These are phyloP conservation scores for Rhabdornis inornatus DNA, from an alignment of 2,113 vertebrate species.

Conservation along the genomic window DNA sequence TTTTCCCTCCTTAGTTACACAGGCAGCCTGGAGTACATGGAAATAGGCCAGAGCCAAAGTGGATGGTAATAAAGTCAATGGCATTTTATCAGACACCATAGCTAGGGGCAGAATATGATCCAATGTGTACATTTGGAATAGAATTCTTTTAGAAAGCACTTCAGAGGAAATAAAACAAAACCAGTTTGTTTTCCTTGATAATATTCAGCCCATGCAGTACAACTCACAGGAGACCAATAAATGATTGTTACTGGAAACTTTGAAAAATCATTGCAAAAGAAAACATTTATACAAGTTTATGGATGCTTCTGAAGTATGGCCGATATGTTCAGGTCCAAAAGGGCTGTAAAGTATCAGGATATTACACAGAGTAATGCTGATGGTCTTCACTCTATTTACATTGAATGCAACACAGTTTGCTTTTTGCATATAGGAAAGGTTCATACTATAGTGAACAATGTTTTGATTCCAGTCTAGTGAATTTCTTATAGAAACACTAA, in stretches of 20 bases:
- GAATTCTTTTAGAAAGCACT: slow-evolving; percentile 31
- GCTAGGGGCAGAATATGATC: slow-evolving; percentile 12
- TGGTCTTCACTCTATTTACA: not conserved
- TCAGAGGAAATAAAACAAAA: slow-evolving; percentile 52
- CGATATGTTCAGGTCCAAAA: slow-evolving; percentile 27
- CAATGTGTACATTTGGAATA: not conserved
- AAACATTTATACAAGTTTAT: slow-evolving; percentile 60
- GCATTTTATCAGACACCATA: slow-evolving; percentile 39
- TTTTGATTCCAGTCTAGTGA: slow-evolving; percentile 34
- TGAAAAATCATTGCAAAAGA: slow-evolving; percentile 59
- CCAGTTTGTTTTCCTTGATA: slow-evolving; percentile 31
- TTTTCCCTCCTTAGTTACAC: not conserved
- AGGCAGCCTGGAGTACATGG: not conserved
- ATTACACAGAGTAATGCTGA: slow-evolving; percentile 15
- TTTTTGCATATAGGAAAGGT: slow-evolving; percentile 21
- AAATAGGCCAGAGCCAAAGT: slow-evolving; percentile 17
- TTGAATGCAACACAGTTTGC: not conserved
- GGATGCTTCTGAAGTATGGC: slow-evolving; percentile 54
- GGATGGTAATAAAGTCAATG: slow-evolving; percentile 8
- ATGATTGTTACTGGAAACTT: slow-evolving; percentile 58
- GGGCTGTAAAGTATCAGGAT: slow-evolving; percentile 44
- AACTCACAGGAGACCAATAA: slow-evolving; percentile 28
- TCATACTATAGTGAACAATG: not conserved
- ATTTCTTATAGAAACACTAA: slow-evolving; percentile 33
- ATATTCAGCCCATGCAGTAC: slow-evolving; percentile 4